These are phyloP conservation scores for Temnothorax longispinosus DNA, from an alignment of 1,140 invertebrate genomes.

Conservation along the genomic window DNA sequence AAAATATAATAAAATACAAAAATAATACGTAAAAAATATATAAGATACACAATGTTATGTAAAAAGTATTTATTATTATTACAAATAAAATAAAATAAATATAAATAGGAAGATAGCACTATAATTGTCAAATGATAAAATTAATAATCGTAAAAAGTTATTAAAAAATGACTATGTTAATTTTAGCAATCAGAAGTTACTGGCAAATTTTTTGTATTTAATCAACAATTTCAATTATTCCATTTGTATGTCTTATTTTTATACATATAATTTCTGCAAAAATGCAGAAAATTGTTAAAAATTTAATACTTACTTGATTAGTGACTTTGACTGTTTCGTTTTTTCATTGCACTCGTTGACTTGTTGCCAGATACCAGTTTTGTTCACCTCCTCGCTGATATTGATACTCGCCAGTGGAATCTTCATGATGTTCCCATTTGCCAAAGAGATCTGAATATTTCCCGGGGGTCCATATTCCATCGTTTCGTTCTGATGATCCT, in stretches of 20 bases:
- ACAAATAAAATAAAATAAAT: background rate
- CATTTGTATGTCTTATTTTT: background rate
- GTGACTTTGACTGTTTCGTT: slow-evolving; percentile 80
- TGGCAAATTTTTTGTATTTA: background rate
- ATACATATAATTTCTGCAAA: background rate
- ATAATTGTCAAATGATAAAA: background rate
- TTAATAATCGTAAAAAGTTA: background rate
- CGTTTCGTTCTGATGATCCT: slow-evolving; percentile 80
- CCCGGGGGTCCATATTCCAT: slow-evolving; percentile 83
- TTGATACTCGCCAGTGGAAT: slow-evolving; percentile 95
- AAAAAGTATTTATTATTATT: background rate
- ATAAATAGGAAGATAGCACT: background rate
- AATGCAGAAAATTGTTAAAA: background rate
- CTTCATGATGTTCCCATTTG: slow-evolving; percentile 97
- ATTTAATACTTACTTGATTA: slow-evolving; percentile 79
- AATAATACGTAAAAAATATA: background rate
- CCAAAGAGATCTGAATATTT: slow-evolving; percentile 94
- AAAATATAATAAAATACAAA: background rate
- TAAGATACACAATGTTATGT: background rate
- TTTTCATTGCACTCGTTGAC: slow-evolving; percentile 90
- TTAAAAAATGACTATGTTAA: background rate
- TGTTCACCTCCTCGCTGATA: slow-evolving; percentile 97
- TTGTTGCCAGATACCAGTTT: slow-evolving; percentile 97
- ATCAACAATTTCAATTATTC: background rate
- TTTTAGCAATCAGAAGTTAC: background rate